A percentile compares a stretch with the other conserved stretches of the same genome.
phyloP scores from a whole-genome alignment of 1,140 invertebrate genomes.

The Bombus difficillimus region DNA sequence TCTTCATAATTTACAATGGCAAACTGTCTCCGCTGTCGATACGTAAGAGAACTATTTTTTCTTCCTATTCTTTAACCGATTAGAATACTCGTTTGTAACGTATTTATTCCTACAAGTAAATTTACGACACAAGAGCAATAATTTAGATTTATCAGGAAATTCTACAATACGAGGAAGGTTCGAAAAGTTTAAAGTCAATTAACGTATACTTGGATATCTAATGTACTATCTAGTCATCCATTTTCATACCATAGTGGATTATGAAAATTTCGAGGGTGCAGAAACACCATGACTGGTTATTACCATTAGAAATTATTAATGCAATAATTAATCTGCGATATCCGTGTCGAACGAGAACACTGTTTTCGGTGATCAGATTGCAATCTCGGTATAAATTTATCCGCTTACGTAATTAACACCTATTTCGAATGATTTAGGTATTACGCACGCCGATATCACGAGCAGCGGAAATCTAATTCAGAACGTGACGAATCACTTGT shows the following conservation, averaged over 20 bases:
- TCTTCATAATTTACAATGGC: conserved; percentile 33
- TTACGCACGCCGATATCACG: not conserved
- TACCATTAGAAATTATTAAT: conserved; percentile 13
- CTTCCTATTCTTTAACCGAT: not conserved
- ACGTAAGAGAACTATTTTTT: not conserved
- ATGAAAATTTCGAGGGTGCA: not conserved
- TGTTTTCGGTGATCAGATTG: conserved; percentile 14
- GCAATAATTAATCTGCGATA: conserved; percentile 25
- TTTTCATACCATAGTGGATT: not conserved
- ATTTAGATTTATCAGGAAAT: not conserved
- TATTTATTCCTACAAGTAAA: not conserved
- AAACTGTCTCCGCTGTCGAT: not conserved
- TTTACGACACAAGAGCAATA: not conserved
- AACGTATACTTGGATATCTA: not conserved
- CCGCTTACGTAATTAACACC: conserved; percentile 33
- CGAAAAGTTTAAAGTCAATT: not conserved
- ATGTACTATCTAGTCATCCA: not conserved
- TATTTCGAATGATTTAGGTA: conserved; percentile 27
- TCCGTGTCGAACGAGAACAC: not conserved
- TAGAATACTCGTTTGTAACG: not conserved
- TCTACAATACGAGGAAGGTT: not conserved
- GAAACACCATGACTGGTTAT: not conserved
- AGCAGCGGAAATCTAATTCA: not conserved
- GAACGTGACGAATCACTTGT: conserved; percentile 4
- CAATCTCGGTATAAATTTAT: conserved; percentile 29